These are phyloP conservation scores for Agonopterix arenella DNA, from an alignment of 2,888 invertebrate species.

Conservation along the genomic window DNA sequence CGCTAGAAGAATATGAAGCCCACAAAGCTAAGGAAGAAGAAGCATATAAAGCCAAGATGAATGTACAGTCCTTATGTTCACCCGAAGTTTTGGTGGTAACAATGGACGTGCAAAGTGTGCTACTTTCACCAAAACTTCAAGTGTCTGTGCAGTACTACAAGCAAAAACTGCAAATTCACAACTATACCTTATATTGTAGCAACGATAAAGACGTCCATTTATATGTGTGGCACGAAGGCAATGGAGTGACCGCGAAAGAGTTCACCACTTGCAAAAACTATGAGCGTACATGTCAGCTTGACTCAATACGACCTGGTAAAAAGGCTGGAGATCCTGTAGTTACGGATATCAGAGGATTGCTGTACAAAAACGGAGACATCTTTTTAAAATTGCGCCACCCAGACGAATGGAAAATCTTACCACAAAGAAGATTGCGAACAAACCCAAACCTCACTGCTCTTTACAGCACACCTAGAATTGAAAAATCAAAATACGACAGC, in stretches of 20 bases:
- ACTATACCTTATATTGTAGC: slow-evolving; percentile 7
- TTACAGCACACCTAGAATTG: slow-evolving; percentile 2
- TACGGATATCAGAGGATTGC: not conserved
- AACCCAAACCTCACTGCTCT: not conserved
- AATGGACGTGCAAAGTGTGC: slow-evolving; percentile 5
- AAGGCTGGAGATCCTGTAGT: too few species aligned
- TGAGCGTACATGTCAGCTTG: not conserved
- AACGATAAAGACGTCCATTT: not conserved
- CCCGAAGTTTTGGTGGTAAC: too few species aligned
- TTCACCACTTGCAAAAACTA: slow-evolving; percentile 8
- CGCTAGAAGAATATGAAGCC: slow-evolving; percentile 3
- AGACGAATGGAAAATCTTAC: slow-evolving; percentile 3
- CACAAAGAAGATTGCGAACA: not conserved
- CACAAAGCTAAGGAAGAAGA: not conserved
- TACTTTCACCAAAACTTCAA: slow-evolving; percentile 9
- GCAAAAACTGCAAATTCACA: slow-evolving; percentile 12
- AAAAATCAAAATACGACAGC: slow-evolving; percentile 1
- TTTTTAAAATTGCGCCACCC: slow-evolving; percentile 1
- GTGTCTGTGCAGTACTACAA: slow-evolving; percentile 12
- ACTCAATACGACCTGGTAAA: not conserved
- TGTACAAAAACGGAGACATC: not conserved
- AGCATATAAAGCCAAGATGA: too few species aligned
- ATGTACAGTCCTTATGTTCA: too few species aligned
- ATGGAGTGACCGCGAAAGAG: slow-evolving; percentile 8
- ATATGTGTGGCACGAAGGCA: not conserved